Base-by-base conservation (phyloP, 1,140 invertebrate genomes). In the Drosophila lini region DNA sequence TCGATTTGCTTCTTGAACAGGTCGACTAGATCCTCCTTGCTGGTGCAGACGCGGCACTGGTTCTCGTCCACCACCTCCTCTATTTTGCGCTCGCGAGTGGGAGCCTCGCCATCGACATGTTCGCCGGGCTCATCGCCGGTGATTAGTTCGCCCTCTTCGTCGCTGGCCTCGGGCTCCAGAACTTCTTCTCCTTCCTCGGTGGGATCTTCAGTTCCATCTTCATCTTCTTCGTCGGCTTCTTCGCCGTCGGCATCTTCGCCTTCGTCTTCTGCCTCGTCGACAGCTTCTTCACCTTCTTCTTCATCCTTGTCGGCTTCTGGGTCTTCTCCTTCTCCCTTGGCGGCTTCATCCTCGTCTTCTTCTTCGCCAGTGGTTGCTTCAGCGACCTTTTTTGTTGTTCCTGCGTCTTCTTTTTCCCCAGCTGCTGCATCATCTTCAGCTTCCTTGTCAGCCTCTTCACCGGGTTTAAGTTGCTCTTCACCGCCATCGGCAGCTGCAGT, bases 41-140 rank as follows among this genome's bases (percentile, higher is more conserved):
- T 71, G 28, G 88, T 86, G 63, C 92, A 92, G 1, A 92, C 84
- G 9, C 92, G 86, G 44, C 92, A 92, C 60, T 92, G 92, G 28
- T 91, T 85, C 55, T 88, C 83, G 52, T 92, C 88, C 9, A 92
- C 81, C 4, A 77, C 74, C 44, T 92, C 90, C 45, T 78, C 78
- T 15, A 77, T 74, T 8, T 74, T 75, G 5, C 67, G 70, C 52
- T 42, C 77, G 42, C 61, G 64, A n/a, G 22, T 22, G 40, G 44
- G 45, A 5, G 44, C 48, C 2, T 31, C 15, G 1, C 40, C 55
- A 6, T 70, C 38, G 34, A 15, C 45, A 5, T n/a, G 16, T 3
- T 47, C 64, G 16, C 42, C 52, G 56, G 70, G 70, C 38, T 86
- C 83, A 47, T 90, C 86, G 4, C 86, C 86, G 5, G 48, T 77